A percentile compares a stretch with the other conserved stretches of the same genome.
Evolutionary conservation across 2,888 invertebrate species (phyloP).

Genomic region (Ctenicera cuprea): DNA sequence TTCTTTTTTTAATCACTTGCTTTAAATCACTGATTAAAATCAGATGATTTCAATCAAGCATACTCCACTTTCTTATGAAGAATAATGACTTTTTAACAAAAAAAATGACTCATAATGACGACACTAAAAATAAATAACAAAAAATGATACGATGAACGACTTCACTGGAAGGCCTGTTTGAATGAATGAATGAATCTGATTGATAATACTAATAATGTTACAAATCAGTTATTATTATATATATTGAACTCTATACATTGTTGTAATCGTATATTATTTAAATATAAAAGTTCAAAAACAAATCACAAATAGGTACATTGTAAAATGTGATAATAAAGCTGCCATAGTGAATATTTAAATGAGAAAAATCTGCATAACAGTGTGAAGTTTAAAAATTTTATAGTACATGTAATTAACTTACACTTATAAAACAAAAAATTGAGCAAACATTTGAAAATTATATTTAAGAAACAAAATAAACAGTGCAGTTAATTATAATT

Average conservation of each 20-base stretch:
- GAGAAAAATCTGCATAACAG: background rate
- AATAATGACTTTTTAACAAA: too few relatives aligned
- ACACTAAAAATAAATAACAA: too few relatives aligned
- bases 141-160: too few relatives aligned
- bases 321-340: conserved; percentile 48
- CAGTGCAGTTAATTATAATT: background rate
- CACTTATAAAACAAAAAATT: conserved; percentile 31
- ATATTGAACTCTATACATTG: conserved; percentile 49
- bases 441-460: conserved; percentile 35
- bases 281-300: conserved; percentile 48
- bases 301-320: conserved; percentile 49
- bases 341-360: conserved; percentile 32
- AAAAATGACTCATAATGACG: too few relatives aligned
- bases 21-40: too few relatives aligned
- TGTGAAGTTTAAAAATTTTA: conserved; percentile 14
- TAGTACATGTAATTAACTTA: background rate
- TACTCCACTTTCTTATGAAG: too few relatives aligned
- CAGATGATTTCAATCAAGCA: too few relatives aligned
- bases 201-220: conserved; percentile 29
- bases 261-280: conserved; percentile 47
- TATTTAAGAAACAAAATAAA: background rate
- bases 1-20: too few relatives aligned
- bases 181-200: too few relatives aligned
- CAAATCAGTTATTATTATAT: conserved; percentile 41
- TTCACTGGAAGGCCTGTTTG: too few relatives aligned